A percentile compares a stretch with the other conserved stretches of the same genome.
Conservation (phyloP, 2,888 invertebrate species). For the Drosophila macrospina region DNA sequence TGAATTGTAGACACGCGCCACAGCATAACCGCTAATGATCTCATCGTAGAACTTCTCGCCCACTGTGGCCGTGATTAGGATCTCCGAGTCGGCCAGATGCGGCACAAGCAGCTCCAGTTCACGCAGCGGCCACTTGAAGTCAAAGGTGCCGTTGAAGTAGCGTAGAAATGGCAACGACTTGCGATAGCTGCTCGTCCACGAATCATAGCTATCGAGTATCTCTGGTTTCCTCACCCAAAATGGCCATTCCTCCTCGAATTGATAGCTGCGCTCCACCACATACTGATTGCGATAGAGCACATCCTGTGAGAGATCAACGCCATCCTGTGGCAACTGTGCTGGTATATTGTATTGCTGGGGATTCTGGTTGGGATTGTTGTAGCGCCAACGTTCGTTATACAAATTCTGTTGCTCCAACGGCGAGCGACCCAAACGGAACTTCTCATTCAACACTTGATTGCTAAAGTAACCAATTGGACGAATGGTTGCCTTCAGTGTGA, state of each 20-base stretch:
- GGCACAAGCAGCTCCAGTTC: conserved; percentile 89
- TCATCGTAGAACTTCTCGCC: conserved; percentile 95
- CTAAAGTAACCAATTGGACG: conserved; percentile 89
- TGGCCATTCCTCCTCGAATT: conserved; percentile 92
- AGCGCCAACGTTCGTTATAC: conserved; percentile 69
- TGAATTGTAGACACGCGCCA: conserved; percentile 94
- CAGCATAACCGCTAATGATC: conserved; percentile 92
- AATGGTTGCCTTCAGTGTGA: conserved; percentile 93
- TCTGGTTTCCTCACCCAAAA: conserved; percentile 91
- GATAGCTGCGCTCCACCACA: conserved; percentile 90
- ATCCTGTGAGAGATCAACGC: conserved; percentile 72
- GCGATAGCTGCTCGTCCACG: conserved; percentile 85
- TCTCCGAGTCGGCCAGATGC: conserved; percentile 88
- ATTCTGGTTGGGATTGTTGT: conserved; percentile 71
- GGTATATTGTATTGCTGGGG: conserved; percentile 58
- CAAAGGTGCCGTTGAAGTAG: conserved; percentile 94
- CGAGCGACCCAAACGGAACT: conserved; percentile 85
- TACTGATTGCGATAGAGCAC: conserved; percentile 86
- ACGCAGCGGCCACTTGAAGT: conserved; percentile 93
- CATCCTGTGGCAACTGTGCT: conserved; percentile 62
- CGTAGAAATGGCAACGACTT: conserved; percentile 90
- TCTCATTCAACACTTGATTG: conserved; percentile 87
- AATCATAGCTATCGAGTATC: conserved; percentile 84
- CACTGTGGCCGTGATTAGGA: conserved; percentile 93
- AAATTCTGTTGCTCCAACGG: conserved; percentile 73